These are phyloP conservation scores for Lineus longissimus DNA, from an alignment of 1,140 invertebrate species.

Conservation along the genomic window DNA sequence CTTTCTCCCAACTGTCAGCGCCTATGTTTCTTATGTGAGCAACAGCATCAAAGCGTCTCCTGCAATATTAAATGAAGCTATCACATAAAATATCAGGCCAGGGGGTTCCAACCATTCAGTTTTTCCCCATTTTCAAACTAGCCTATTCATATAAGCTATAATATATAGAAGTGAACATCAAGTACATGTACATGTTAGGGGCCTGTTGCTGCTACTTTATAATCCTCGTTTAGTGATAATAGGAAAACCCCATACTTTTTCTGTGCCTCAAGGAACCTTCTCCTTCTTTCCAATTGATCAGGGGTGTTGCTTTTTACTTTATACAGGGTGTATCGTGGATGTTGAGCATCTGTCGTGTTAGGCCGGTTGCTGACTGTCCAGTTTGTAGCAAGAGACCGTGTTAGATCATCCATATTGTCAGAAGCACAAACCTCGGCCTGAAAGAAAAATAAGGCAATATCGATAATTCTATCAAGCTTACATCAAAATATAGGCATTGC, in stretches of 20 bases:
- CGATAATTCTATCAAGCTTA: too few relatives aligned
- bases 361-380: constrained; percentile 37
- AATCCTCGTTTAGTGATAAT: not conserved
- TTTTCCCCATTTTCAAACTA: not conserved
- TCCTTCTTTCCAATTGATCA: constrained; percentile 41
- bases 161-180: not conserved
- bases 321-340: constrained; percentile 48
- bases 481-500: too few relatives aligned
- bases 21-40: constrained; percentile 44
- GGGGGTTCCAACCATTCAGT: not conserved
- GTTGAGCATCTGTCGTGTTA: constrained; percentile 39
- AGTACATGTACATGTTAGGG: not conserved
- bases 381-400: constrained; percentile 31
- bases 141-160: not conserved
- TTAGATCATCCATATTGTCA: constrained; percentile 39
- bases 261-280: constrained; percentile 40
- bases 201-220: not conserved
- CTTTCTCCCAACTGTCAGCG: constrained; percentile 33
- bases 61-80: constrained; percentile 16
- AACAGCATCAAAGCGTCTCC: constrained; percentile 47
- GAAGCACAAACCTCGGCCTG: too few relatives aligned
- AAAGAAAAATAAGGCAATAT: too few relatives aligned
- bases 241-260: constrained; percentile 34
- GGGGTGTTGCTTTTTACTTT: constrained; percentile 32
- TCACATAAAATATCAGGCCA: not conserved